These are phyloP conservation scores for Diplolepis rosae DNA, from an alignment of 2,888 invertebrate species.

Conservation along the genomic window DNA sequence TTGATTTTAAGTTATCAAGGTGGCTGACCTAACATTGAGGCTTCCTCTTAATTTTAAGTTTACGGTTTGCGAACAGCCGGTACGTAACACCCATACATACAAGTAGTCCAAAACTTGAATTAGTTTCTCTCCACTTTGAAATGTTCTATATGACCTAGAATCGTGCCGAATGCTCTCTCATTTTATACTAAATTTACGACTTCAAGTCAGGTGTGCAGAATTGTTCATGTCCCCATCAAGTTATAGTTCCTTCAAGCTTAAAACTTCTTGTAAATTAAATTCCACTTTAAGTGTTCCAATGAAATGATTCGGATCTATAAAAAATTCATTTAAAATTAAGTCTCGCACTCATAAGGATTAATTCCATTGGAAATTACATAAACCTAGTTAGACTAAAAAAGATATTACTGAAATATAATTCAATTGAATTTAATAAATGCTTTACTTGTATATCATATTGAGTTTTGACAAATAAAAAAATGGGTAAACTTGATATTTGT, in stretches of 20 bases:
- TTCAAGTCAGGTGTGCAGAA: constrained; percentile 20
- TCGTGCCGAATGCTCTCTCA: constrained; percentile 1
- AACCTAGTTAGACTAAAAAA: no score
- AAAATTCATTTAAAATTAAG: no score
- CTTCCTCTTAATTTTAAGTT: constrained; percentile 40
- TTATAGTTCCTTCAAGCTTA: not conserved
- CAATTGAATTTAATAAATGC: no score
- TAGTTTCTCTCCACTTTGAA: constrained; percentile 57
- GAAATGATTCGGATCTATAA: no score
- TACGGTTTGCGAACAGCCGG: constrained; percentile 48
- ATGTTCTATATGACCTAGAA: constrained; percentile 47
- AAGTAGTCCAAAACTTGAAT: constrained; percentile 61
- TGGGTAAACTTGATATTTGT: no score
- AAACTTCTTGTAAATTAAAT: constrained; percentile 7
- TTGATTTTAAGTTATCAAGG: not conserved
- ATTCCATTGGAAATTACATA: no score
- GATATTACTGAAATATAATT: no score
- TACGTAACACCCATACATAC: constrained; percentile 43
- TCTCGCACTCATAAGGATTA: no score
- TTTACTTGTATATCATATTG: no score
- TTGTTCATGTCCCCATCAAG: not conserved
- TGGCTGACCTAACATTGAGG: not conserved
- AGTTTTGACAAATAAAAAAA: no score
- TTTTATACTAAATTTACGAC: constrained; percentile 17
- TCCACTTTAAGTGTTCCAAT: not conserved